Base-by-base conservation (phyloP, 1,140 invertebrate species). In the Anoplophora glabripennis region DNA sequence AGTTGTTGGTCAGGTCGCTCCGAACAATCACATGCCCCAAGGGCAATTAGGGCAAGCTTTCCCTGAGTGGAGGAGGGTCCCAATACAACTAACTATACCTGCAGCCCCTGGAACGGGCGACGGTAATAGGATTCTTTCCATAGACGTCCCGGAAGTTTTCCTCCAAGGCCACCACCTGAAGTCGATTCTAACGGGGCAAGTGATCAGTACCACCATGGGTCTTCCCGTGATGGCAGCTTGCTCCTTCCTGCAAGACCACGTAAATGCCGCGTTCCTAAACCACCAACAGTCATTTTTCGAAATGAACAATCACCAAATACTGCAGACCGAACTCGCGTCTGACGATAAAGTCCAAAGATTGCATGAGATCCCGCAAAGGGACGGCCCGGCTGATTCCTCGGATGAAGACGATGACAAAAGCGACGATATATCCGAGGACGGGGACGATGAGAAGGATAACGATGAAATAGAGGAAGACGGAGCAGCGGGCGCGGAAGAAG, bases 171-270 rank as follows among this genome's bases (percentile, higher is more conserved):
- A 83, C 68, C 81, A 83, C 59, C 63, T 85, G 18, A 82, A 83
- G 49, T 77, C 78, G 67, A 85, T 89, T 56, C 79, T 93, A 56
- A 89, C 88, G 21, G 89, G 89, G 34, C 88, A 89, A 35, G 84
- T 92, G 33, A 92, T 93, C 62, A 88, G 89, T 71, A 88, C 89
- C 1, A 91, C 90, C 38, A 90, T 93, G 81, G 83, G 84, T 67
- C 79, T 93, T 62, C 89, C 90, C 14, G 82, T 86, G 53, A 81
- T 84, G 33, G 70, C 89, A 68, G 89, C 92, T 48, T 86, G 87
- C 3, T 84, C 85, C n/a, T 79, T 91, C 60, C 79, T 93, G 15
- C 91, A 93, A 69, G 88, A 92, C 68, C 90, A 93, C 75, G 89
- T 94, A 1, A 92, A 90, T 75, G 85, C 84, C 14, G 88, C 88